These are phyloP conservation scores for Dioctria linearis DNA, from an alignment of 2,888 invertebrate species.

Conservation along the genomic window DNA sequence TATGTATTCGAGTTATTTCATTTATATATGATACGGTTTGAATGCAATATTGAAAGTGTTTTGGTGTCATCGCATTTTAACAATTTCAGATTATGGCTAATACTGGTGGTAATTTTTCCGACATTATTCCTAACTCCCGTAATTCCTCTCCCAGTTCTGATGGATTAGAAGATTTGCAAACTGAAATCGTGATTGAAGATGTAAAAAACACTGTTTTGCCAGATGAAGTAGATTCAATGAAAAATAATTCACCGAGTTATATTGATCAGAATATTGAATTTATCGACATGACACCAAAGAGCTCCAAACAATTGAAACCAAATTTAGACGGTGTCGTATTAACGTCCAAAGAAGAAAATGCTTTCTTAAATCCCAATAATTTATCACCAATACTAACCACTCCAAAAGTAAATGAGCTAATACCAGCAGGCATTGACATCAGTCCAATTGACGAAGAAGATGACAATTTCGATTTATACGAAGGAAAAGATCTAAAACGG, in stretches of 20 bases:
- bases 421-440: conserved; percentile 34
- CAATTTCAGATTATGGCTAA: conserved; percentile 70
- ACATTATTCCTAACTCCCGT: conserved; percentile 63
- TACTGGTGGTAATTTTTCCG: conserved; percentile 70
- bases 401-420: conserved; percentile 28
- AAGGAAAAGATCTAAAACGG: conserved; percentile 66
- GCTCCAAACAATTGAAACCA: conserved; percentile 58
- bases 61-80: conserved; percentile 57
- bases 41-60: conserved; percentile 23
- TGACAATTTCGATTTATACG: conserved; percentile 66
- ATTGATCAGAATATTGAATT: not conserved
- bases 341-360: conserved; percentile 60
- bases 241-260: conserved; percentile 12
- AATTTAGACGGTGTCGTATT: conserved; percentile 61
- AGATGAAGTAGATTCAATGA: not conserved
- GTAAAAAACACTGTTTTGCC: not conserved
- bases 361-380: conserved; percentile 63
- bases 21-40: conserved; percentile 35
- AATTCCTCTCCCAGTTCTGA: conserved; percentile 56
- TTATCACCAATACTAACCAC: conserved; percentile 68
- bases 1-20: conserved; percentile 20
- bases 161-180: not conserved
- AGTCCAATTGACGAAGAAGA: conserved; percentile 68
- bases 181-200: not conserved
- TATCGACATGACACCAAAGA: conserved; percentile 60